Base-by-base conservation (phyloP, 1,140 invertebrate species). In the Samia ricini region DNA sequence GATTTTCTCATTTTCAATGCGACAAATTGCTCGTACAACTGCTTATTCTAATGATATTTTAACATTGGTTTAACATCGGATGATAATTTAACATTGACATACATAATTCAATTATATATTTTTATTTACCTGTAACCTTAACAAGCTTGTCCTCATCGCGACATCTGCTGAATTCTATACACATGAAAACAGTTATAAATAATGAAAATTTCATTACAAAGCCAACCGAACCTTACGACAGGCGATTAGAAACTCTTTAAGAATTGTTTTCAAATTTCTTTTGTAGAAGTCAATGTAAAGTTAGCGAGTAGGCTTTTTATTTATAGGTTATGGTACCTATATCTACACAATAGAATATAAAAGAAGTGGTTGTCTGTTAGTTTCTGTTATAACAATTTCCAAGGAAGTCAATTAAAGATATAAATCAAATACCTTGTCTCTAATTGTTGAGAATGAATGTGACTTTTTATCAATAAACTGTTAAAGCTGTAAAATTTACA, bases 121-220 rank as follows among this genome's bases (percentile, higher is more conserved):
- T 5, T 36, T 33, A 33, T 29, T 10, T 52, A 52, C 50, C 24
- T 24, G 18, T 76, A 89, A 83, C 84, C 83, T 85, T 86, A 60
- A 81, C 74, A 67, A 88, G 88, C 70, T 83, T 86, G 10, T 89
- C 85, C 62, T 89, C 87, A 68, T 89, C 87, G 60, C 83, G 73
- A 63, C 81, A 81, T 12, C 56, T 15, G 7, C 56, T 66, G 19
- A 48, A 62, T 42, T 69, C 63, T 51, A 72, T 63, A 49, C 58
- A 65, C 18, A 22, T 55, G 2, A 24, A 8, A 24, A 15, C 20
- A 23, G 54, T 36, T 15, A 54, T 21, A 3, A 52, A 15, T 55
- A 60, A 52, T 22, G 59, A 19, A 7, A 62, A 60, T 6, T 59
- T 54, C 56, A 66, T 62, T 18, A 15, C 59, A 6, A 36, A 23